Conservation (phyloP, 2,797 vertebrate species). For the Enteromius afrohamiltoni region DNA sequence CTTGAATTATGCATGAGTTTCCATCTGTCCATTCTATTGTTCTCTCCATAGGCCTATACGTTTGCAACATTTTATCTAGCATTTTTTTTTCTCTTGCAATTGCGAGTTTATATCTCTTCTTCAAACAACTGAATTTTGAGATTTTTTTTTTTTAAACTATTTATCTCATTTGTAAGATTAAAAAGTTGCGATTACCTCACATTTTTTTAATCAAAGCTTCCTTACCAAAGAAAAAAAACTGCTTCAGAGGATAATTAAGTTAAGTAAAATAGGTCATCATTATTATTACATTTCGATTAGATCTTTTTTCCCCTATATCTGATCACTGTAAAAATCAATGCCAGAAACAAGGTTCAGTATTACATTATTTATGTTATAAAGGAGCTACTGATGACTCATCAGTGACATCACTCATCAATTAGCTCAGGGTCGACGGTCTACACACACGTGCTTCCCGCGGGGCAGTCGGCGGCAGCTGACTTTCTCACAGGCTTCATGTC, state of each 20-base stretch:
- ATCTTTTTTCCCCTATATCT: background rate
- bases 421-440: slow-evolving; percentile 48
- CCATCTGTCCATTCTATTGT: too few species aligned
- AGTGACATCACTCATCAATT: slow-evolving; percentile 50
- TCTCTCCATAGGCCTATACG: too few species aligned
- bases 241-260: background rate
- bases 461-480: slow-evolving; percentile 41
- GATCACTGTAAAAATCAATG: background rate
- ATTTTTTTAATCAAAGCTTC: background rate
- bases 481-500: slow-evolving; percentile 64
- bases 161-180: background rate
- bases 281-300: background rate
- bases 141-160: too few species aligned
- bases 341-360: background rate
- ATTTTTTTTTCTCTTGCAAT: too few species aligned
- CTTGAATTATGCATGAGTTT: too few species aligned
- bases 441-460: slow-evolving; percentile 55
- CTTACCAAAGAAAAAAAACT: background rate
- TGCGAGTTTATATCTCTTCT: background rate
- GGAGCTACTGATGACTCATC: slow-evolving; percentile 20
- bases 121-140: background rate
- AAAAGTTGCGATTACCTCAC: background rate
- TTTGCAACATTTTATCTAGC: background rate
- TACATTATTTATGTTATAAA: background rate
- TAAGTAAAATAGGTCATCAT: background rate